phyloP scores from a whole-genome alignment of 2,888 invertebrate species.

The Cacoxenus indagator region DNA sequence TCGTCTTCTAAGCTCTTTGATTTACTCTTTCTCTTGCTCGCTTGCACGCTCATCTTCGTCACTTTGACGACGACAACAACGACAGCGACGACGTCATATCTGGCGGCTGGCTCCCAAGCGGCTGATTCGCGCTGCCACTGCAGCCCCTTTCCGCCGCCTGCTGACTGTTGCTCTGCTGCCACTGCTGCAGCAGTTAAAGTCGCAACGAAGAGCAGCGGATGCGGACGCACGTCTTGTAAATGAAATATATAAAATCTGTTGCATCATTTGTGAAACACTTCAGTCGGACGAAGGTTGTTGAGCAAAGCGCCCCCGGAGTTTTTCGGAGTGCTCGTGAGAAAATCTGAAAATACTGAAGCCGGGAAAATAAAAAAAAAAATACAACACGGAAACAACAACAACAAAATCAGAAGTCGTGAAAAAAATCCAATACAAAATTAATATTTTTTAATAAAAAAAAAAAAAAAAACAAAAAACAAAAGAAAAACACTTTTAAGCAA shows the following conservation, averaged over 20 bases:
- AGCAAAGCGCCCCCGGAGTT: conserved; percentile 53
- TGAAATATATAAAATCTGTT: conserved; percentile 71
- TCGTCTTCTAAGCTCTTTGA: conserved; percentile 46
- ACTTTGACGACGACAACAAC: conserved; percentile 10
- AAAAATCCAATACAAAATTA: too few relatives aligned
- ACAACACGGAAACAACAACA: conserved; percentile 25
- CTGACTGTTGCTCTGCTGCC: conserved; percentile 1
- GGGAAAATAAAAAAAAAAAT: conserved; percentile 37
- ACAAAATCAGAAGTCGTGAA: conserved; percentile 8
- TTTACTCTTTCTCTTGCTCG: neutral
- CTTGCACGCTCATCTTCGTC: conserved; percentile 30
- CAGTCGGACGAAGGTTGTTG: conserved; percentile 70
- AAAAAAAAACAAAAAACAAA: conserved; percentile 26
- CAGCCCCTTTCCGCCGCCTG: neutral
- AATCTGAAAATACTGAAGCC: conserved; percentile 27
- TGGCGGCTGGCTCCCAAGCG: conserved; percentile 4
- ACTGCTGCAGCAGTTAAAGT: conserved; percentile 12
- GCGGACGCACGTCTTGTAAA: conserved; percentile 59
- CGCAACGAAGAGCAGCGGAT: conserved; percentile 37
- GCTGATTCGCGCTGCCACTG: conserved; percentile 1
- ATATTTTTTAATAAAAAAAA: too few relatives aligned
- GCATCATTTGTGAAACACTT: conserved; percentile 72
- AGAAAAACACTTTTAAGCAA: conserved; percentile 14
- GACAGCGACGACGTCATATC: conserved; percentile 16
- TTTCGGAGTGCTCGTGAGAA: conserved; percentile 36